A percentile compares a stretch with the other conserved stretches of the same genome.
These are phyloP conservation scores for Panagrolaimus sp. DNA, from an alignment of 1,140 invertebrate species.

Conservation along the genomic window DNA sequence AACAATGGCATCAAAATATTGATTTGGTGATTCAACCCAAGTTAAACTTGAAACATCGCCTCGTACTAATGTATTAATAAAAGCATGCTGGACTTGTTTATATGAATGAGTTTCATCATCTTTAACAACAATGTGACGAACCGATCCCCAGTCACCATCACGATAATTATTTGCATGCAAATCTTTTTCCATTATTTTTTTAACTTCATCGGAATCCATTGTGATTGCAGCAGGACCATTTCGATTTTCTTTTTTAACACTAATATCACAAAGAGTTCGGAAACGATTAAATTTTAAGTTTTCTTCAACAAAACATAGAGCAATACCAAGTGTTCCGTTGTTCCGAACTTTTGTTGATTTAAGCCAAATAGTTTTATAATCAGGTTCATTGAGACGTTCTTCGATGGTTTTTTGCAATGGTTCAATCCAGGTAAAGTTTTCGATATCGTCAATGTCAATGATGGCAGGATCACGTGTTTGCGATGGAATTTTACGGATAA, in stretches of 20 bases:
- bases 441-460: slow-evolving; percentile 60
- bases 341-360: slow-evolving; percentile 64
- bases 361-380: slow-evolving; percentile 67
- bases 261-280: slow-evolving; percentile 56
- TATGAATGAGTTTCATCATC: slow-evolving; percentile 61
- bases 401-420: slow-evolving; percentile 59
- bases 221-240: slow-evolving; percentile 66
- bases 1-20: slow-evolving; percentile 59
- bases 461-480: slow-evolving; percentile 52
- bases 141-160: slow-evolving; percentile 75
- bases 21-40: slow-evolving; percentile 83
- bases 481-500: slow-evolving; percentile 46
- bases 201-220: slow-evolving; percentile 65
- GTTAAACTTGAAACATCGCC: slow-evolving; percentile 83
- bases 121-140: slow-evolving; percentile 70
- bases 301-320: slow-evolving; percentile 73
- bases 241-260: slow-evolving; percentile 47
- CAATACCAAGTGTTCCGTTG: slow-evolving; percentile 77
- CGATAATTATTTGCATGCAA: slow-evolving; percentile 76
- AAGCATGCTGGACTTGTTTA: slow-evolving; percentile 73
- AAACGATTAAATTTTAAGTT: slow-evolving; percentile 57
- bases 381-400: slow-evolving; percentile 67
- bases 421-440: slow-evolving; percentile 72
- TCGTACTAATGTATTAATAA: slow-evolving; percentile 79
- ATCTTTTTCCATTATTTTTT: slow-evolving; percentile 70